Evolutionary conservation across 2,888 invertebrate genomes (phyloP), one percentile per base, ranked within the genome.

Genomic region (Bombylius discolor): DNA sequence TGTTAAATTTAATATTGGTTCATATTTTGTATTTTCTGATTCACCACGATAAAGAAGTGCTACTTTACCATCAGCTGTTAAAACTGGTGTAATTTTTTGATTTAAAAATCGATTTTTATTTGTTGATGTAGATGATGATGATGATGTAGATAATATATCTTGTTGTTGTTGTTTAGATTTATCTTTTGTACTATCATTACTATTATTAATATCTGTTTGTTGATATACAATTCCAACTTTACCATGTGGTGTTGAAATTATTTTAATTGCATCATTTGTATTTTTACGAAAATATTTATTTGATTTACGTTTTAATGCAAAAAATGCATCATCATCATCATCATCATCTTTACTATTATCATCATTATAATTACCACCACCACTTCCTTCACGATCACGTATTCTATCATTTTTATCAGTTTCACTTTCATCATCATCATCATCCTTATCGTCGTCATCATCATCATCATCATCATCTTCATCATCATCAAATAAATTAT

Each of bases 61-160:
- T 66, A 76, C 74, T 68, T 75, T 76, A 65, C 76, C 76, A 70
- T 76, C 76, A 62, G 75, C 68, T 60, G 75, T 76, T 64, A 76
- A 67, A 56, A 76, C 76, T 45, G 76, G 75, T 60, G 75, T 74
- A 60, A 76, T 75, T 69, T 75, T 75, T 51, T 71, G 71, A 67
- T 71, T 70, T 63, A 68, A 68, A 63, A 70, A 68, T 64, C 70
- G 67, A 64, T 47, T 31, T 50, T 48, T 52, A n/a, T 12, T 32
- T 47, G 33, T 23, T 42, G 47, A 39, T 47, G 39, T 50, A 42
- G 42, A 52, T 31, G 47, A 47, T 56, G 69, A 70, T 64, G 68
- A 70, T 23, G 23, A 23, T 23, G 23, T 23, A 23, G 23, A 23
- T 66, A 69, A 65, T 58, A 67, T 70, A 64, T 70, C 74, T 61